Evolutionary conservation across 2,113 vertebrate genomes (phyloP), one percentile per base, ranked within the genome.

Genomic region (Perccottus glenii): DNA sequence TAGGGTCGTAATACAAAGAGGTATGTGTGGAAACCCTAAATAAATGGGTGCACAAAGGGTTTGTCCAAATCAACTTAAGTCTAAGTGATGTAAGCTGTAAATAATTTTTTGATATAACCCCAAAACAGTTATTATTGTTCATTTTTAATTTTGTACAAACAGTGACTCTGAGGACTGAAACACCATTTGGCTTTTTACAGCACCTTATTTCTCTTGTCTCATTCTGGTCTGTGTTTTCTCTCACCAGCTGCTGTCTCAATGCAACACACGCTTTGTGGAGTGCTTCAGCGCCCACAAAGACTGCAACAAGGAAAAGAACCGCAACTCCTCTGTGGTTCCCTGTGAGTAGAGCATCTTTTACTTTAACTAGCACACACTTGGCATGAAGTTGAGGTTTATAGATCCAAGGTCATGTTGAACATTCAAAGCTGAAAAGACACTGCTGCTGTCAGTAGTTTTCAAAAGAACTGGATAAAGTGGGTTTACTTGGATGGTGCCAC

Each of bases 251-350:
- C 93, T 99, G 87, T 96, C 94, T 76, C 98, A 99, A 70, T 96
- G 95, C 85, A 98, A 98, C 85, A 92, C 93, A 50, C 95, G 95
- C 75, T 96, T 95, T 0, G 91, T 95, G 80, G 96, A 99, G 80
- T 99, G 96, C 90, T 97, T 98, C 80, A 99, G 96, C 59, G 96
- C 96, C 77, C 95, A 98, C 90, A 99, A 98, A 83, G 96, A 99
- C 77, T 96, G 95, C 87, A 99, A 99, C 95, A 99, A 99, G 92
- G 97, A 97, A 81, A 99, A 99, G 92, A 99, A 99, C 92, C 95
- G 97, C 80, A 99, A 97, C 86, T 99, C 98, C 81, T 98, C 96
- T 4, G 97, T 99, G 3, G 96, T 99, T 88, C 97, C 97, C 8
- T 95, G 98, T 99, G 93, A 96, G 96, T 91, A 59, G 70, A 53